Evolutionary conservation across 2,113 vertebrate genomes (phyloP).

Genomic region (Colossoma macropomum): DNA sequence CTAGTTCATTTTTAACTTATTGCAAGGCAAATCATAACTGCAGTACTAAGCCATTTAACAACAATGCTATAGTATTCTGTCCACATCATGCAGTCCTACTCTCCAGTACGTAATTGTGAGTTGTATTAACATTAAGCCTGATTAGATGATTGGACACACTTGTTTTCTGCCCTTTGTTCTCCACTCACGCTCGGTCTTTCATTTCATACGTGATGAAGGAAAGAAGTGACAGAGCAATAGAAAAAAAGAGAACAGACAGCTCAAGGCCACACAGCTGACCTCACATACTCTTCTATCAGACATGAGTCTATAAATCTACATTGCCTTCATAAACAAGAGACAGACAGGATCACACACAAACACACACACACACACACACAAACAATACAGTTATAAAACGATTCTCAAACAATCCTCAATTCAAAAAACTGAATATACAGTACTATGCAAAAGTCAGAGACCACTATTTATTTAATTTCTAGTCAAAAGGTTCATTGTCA

Average conservation of each 20-base stretch:
- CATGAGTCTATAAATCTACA: background rate
- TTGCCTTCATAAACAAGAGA: background rate
- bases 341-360: background rate
- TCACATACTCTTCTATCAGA: conserved; percentile 42
- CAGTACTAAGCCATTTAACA: too few species aligned
- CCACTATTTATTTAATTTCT: too few species aligned
- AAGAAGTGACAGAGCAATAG: background rate
- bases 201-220: conserved; percentile 28
- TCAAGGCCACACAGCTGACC: conserved; percentile 12
- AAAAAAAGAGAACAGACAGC: background rate
- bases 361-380: conserved; percentile 9
- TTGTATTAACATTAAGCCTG: conserved; percentile 23
- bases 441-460: too few species aligned
- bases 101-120: conserved; percentile 18
- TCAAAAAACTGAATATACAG: background rate
- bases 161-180: conserved; percentile 60
- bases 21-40: too few species aligned
- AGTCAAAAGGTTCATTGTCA: too few species aligned
- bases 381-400: background rate
- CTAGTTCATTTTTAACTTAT: too few species aligned
- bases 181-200: conserved; percentile 18
- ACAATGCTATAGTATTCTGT: too few species aligned
- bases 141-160: conserved; percentile 39
- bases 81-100: background rate
- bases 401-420: background rate